Percentiles rank a stretch among this genome's conserved stretches.
Evolutionary conservation across 2,797 vertebrate genomes (phyloP).

Genomic region (Aulostomus chinensis): DNA sequence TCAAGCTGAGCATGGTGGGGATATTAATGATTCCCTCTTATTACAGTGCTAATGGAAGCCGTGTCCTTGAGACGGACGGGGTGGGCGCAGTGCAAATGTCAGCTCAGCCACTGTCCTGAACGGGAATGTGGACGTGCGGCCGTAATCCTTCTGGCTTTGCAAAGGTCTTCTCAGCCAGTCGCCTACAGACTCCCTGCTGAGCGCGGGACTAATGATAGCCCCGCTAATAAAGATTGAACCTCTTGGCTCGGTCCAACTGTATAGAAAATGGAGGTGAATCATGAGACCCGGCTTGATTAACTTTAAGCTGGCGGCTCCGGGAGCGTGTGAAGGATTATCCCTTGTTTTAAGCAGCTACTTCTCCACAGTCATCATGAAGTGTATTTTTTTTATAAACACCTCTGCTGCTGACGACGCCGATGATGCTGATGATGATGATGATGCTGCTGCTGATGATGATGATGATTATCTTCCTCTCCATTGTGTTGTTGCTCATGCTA

Average conservation of each 20-base stretch:
- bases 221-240: slow-evolving; percentile 68
- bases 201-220: slow-evolving; percentile 59
- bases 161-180: slow-evolving; percentile 49
- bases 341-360: slow-evolving; percentile 53
- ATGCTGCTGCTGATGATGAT: slow-evolving; percentile 24
- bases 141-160: slow-evolving; percentile 65
- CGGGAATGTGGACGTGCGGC: slow-evolving; percentile 26
- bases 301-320: slow-evolving; percentile 56
- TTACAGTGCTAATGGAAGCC: slow-evolving; percentile 65
- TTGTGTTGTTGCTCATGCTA: slow-evolving; percentile 30
- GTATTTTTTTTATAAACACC: slow-evolving; percentile 4
- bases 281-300: slow-evolving; percentile 53
- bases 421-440: slow-evolving; percentile 22
- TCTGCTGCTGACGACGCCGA: slow-evolving; percentile 10
- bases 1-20: slow-evolving; percentile 44
- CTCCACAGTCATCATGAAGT: slow-evolving; percentile 39
- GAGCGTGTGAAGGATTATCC: slow-evolving; percentile 64
- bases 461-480: slow-evolving; percentile 41
- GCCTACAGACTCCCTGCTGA: slow-evolving; percentile 65
- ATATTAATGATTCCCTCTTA: slow-evolving; percentile 62
- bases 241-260: slow-evolving; percentile 37
- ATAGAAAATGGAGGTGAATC: slow-evolving; percentile 54
- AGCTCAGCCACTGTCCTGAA: slow-evolving; percentile 33
- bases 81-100: slow-evolving; percentile 68
- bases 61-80: slow-evolving; percentile 67